These are phyloP conservation scores for Cataglyphis albicans DNA, from an alignment of 2,888 invertebrate species.

Conservation along the genomic window DNA sequence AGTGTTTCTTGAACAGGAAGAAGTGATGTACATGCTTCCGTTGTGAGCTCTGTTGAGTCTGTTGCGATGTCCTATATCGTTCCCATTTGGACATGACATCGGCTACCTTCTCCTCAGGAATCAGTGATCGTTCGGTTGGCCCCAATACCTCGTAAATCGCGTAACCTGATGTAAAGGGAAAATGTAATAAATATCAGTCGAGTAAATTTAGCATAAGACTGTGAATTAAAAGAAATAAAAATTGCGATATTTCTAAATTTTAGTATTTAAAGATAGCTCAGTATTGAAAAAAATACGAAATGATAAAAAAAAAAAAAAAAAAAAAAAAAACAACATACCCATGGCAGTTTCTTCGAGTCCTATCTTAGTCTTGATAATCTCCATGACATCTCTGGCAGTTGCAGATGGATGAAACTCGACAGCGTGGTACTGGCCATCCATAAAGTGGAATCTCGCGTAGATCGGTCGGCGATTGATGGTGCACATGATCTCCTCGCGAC, in stretches of 20 bases:
- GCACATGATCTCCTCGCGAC: conserved; percentile 96
- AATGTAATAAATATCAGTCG: not conserved
- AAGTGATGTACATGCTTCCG: conserved; percentile 88
- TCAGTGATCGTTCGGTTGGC: conserved; percentile 93
- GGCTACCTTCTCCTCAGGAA: conserved; percentile 95
- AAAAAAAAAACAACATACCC: conserved; percentile 86
- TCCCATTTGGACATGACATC: conserved; percentile 99
- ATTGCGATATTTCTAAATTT: conserved; percentile 1
- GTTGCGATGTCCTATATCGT: conserved; percentile 92
- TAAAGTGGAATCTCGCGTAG: conserved; percentile 95
- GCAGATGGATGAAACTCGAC: conserved; percentile 98
- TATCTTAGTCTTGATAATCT: conserved; percentile 95
- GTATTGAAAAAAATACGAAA: not conserved
- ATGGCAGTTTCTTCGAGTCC: conserved; percentile 93
- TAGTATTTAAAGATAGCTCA: not conserved
- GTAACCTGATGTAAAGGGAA: conserved; percentile 88
- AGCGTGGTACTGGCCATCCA: conserved; percentile 98
- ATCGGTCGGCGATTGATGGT: conserved; percentile 96
- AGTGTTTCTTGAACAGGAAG: conserved; percentile 93
- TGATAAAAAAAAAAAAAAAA: no score
- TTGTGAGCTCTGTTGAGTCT: conserved; percentile 84
- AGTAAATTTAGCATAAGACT: not conserved
- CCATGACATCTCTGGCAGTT: conserved; percentile 95
- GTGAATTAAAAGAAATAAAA: not conserved
- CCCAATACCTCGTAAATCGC: conserved; percentile 97